Conservation (phyloP, 35 echinoderm and acorn worm genomes). For the Ptychodera flava region DNA sequence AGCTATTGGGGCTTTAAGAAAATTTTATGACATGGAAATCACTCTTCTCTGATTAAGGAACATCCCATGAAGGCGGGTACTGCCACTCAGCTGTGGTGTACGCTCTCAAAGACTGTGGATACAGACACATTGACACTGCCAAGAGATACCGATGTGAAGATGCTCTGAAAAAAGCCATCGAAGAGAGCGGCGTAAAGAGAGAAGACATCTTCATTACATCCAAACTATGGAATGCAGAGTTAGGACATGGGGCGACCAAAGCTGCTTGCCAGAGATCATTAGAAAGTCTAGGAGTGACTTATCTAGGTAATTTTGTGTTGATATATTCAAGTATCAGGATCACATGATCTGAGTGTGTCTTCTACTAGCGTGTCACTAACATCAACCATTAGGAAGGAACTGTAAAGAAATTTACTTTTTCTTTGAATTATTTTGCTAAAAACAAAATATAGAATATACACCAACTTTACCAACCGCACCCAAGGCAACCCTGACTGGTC, state of each 20-base stretch:
- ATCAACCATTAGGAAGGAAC: too few species aligned
- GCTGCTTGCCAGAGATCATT: constrained; percentile 10
- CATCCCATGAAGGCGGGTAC: constrained; percentile 23
- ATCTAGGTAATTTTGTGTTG: constrained; percentile 36
- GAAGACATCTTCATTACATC: constrained; percentile 30
- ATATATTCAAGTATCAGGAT: too few species aligned
- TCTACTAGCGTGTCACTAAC: too few species aligned
- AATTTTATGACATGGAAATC: too few species aligned
- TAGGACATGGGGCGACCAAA: constrained; percentile 19
- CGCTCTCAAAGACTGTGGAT: constrained; percentile 27
- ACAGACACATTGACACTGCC: constrained; percentile 34
- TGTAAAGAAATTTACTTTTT: too few species aligned
- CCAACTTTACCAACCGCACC: too few species aligned
- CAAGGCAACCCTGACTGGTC: too few species aligned
- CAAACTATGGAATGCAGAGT: constrained; percentile 27
- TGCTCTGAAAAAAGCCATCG: constrained; percentile 8
- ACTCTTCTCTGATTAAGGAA: too few species aligned
- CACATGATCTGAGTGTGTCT: too few species aligned
- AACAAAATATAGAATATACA: too few species aligned
- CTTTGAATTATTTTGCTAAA: too few species aligned
- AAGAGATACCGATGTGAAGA: constrained; percentile 19
- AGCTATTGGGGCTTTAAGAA: too few species aligned
- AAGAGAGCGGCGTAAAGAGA: constrained; percentile 25
- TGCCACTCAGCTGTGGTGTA: constrained; percentile 24
- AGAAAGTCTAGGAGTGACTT: constrained; percentile 2